Conservation (phyloP, 1,140 invertebrate species). For the Brachystomella parvula region DNA sequence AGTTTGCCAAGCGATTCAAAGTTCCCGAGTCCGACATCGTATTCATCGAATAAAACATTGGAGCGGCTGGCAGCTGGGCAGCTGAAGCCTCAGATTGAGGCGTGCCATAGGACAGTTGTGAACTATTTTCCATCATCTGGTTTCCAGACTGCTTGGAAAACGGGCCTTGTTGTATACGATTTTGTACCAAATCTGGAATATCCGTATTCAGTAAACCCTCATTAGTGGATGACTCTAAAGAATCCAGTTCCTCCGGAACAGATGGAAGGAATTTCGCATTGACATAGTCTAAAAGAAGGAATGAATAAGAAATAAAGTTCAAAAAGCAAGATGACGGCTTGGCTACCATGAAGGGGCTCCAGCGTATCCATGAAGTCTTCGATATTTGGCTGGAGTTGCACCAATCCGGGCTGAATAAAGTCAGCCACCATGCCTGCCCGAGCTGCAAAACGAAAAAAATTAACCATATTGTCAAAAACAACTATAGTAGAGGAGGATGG, state of each 20-base stretch:
- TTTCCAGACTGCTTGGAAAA: background rate
- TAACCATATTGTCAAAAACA: too few species aligned
- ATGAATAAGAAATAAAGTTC: background rate
- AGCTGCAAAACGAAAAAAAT: conserved; percentile 45
- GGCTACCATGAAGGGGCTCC: conserved; percentile 62
- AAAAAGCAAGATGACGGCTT: background rate
- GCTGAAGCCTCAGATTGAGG: conserved; percentile 4
- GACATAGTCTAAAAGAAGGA: conserved; percentile 28
- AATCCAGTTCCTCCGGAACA: conserved; percentile 54
- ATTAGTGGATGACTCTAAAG: conserved; percentile 16
- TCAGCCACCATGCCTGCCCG: conserved; percentile 67
- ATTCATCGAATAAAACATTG: conserved; percentile 2
- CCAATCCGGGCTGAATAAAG: conserved; percentile 95
- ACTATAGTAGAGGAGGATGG: too few species aligned
- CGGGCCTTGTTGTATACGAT: background rate
- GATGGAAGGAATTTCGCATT: conserved; percentile 47
- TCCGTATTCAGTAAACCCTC: background rate
- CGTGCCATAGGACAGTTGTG: background rate
- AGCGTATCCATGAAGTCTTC: conserved; percentile 90
- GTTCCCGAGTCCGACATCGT: background rate
- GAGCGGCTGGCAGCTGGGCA: background rate
- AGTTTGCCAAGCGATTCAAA: background rate
- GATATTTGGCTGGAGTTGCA: conserved; percentile 90
- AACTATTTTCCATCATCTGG: background rate
- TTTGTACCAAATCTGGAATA: conserved; percentile 6